phyloP scores from a whole-genome alignment of 2,888 invertebrate species.

The Volucella inanis region DNA sequence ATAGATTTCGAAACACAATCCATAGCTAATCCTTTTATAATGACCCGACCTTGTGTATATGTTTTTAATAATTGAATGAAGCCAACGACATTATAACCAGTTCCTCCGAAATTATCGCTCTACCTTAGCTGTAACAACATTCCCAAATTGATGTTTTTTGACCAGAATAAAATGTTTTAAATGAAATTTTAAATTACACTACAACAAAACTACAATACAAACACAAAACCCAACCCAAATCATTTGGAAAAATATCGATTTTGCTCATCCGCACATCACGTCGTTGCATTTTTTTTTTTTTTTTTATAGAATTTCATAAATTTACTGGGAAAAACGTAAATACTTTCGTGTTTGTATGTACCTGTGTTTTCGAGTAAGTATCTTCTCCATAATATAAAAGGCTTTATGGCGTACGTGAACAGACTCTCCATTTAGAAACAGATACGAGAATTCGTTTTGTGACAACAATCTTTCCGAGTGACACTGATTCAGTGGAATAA shows the following conservation, averaged over 20 bases:
- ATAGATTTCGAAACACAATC: conserved; percentile 27
- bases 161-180: neutral
- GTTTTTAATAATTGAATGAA: conserved; percentile 29
- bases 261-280: conserved; percentile 41
- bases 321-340: no score
- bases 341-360: neutral
- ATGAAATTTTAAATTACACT: no score
- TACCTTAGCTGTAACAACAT: neutral
- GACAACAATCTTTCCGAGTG: conserved; percentile 29
- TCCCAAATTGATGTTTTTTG: conserved; percentile 41
- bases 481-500: conserved; percentile 35
- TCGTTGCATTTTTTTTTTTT: conserved; percentile 32
- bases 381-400: neutral
- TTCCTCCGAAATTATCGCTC: neutral
- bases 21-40: conserved; percentile 53
- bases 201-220: no score
- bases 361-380: no score
- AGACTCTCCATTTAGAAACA: neutral
- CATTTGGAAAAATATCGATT: no score
- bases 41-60: conserved; percentile 5
- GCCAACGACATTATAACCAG: neutral
- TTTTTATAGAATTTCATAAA: conserved; percentile 28
- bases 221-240: no score
- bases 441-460: conserved; percentile 17
- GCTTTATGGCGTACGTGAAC: neutral